Base-by-base conservation (phyloP, 53 echinoderm and acorn worm species). In the Holothuria leucospilota region DNA sequence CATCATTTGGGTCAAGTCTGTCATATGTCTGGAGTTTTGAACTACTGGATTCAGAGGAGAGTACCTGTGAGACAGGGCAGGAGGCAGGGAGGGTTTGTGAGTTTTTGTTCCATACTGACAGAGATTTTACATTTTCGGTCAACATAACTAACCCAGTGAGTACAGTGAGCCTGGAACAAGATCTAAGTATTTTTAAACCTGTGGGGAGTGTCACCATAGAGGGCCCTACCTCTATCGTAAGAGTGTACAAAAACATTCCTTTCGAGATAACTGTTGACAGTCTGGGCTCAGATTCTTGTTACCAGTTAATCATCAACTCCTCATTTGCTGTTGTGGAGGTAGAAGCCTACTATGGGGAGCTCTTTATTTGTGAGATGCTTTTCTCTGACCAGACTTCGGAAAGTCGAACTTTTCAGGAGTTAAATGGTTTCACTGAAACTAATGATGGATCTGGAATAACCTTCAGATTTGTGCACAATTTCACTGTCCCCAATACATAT, bases 141-240 rank as follows among this genome's bases (percentile, higher is more conserved):
- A 90, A 92, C 25, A 86, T 87, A 2, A 89, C 90, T 63, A 94
- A 94, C 75, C 89, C 89, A 39, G 68, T 94, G 14, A 63, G 83
- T 53, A 70, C 61, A 25, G 24, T 49, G 4, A 8, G 63, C 16
- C 18, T 63, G 23, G 39, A 60, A 8, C 28, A 53, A 27, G 87
- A 62, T 5, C 29, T 94, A 51, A 51, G 67, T 21, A 86, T 94
- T 29, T 90, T 89, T 38, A 84, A 79, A 16, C 90, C 91, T 20
- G 88, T 90, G 1, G 87, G 39, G 7, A 64, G 82, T 34, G n/a
- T 85, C 26, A 64, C 6, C 3, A 53, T 91, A 13, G 81, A 63
- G 6, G 66, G 88, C 1, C 82, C 63, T 13, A 27, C 27, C 20
- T 23, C 21, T 42, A 23, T 83, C 13, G 68, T 52, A 3, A 65